Base-by-base conservation (phyloP, 2,113 vertebrate genomes). In the Tinamus guttatus region DNA sequence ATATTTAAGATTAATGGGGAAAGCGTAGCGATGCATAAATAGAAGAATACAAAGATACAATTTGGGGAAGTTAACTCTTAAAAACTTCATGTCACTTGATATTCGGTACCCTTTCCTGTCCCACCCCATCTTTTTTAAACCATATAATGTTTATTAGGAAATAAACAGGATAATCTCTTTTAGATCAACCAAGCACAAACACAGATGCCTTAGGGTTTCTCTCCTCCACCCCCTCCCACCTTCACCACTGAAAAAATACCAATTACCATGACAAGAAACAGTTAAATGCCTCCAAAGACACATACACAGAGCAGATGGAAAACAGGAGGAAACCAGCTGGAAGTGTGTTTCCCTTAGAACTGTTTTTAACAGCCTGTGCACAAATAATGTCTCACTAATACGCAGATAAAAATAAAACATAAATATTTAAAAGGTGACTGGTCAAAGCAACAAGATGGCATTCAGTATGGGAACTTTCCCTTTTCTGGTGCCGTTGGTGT, bases 1-100 rank as follows among this genome's bases (percentile, higher is more conserved):
- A 98, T 98, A 98, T 98, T 98, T 98, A 98, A 98, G 98, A 98
- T 98, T 98, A 98, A 97, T 92, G 93, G 95, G 94, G 94, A 93
- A 97, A 94, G 94, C 97, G 95, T 90, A 97, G 85, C 20, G 94
- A 92, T 95, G 92, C 94, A 96, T 95, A 96, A 97, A 98, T 93
- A 97, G 54, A 95, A 95, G 95, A 97, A 97, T 90, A 97, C 89
- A 94, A 97, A 97, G 97, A 98, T 96, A 97, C 38, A 89, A 91
- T 94, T 59, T 85, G 90, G 80, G 80, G 71, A 96, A 97, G 97
- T 97, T 98, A 98, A 98, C 97, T 97, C 97, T 95, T 98, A 81
- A 97, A 97, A 97, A 95, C 94, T 97, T 94, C 75, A 73, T 45
- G 40, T 80, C 87, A 70, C 93, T 89, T 56, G 62, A 76, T 87